Evolutionary conservation across 30 jellyfish, hydroid and myxozoan species (phyloP).

Genomic region (Aurelia aurita): DNA sequence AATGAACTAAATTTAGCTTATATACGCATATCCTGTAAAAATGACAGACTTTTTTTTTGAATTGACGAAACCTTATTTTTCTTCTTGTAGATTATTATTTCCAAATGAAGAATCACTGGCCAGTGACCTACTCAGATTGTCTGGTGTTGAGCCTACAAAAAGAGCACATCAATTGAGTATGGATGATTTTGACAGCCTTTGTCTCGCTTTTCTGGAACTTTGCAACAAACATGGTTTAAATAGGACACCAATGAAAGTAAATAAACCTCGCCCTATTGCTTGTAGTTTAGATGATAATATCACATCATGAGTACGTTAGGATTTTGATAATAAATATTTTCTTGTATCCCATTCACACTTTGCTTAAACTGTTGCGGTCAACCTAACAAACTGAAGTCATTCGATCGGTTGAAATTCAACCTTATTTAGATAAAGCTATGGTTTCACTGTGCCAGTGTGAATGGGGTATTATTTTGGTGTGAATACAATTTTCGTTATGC

Average conservation of each 20-base stretch:
- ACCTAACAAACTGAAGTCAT: too few relatives aligned
- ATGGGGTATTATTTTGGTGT: too few relatives aligned
- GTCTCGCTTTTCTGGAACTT: constrained; percentile 64
- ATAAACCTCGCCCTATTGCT: constrained; percentile 76
- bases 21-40: too few relatives aligned
- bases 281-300: neutral
- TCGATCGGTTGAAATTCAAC: too few relatives aligned
- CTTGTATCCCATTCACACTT: too few relatives aligned
- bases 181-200: constrained; percentile 70
- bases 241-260: constrained; percentile 71
- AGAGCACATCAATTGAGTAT: constrained; percentile 86
- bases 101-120: constrained; percentile 82
- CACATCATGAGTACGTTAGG: neutral
- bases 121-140: constrained; percentile 65
- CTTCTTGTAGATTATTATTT: constrained; percentile 66
- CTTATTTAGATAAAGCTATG: too few relatives aligned
- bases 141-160: constrained; percentile 67
- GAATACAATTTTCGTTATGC: too few relatives aligned
- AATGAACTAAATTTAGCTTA: too few relatives aligned
- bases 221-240: constrained; percentile 63
- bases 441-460: too few relatives aligned
- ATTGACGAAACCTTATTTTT: neutral
- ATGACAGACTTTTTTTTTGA: too few relatives aligned
- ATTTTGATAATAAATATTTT: too few relatives aligned
- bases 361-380: too few relatives aligned